Evolutionary conservation across 2,797 vertebrate genomes (phyloP), one percentile per base, ranked within the genome.

Genomic region (Enteromius argenteus): DNA sequence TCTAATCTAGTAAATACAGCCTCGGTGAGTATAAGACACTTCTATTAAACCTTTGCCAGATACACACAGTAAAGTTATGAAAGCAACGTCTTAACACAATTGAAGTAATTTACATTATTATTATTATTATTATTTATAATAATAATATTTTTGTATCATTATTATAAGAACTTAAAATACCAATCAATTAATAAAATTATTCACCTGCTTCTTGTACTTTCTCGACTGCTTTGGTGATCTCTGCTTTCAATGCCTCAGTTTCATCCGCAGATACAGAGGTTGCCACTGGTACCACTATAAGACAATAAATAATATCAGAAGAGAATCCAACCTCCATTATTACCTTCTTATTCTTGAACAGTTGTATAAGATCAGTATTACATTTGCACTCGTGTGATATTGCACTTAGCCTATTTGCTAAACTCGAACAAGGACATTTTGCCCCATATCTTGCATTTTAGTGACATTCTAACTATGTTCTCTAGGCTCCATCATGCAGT

Each of bases 191-290:
- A 9, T 56, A 10, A 10, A n/a, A 46, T 66, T 46, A n/a, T 5
- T 37, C 21, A 68, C 98, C 98, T 93, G 97, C 97, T 92, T 99
- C 97, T 87, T 99, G 98, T 46, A 99, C 98, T 89, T 98, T 97
- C 87, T 99, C 98, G 87, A 99, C 98, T 0, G 98, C 98, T 87
- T 99, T 99, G 81, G 96, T 99, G 91, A 99, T 99, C 93, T 99
- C 98, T 0, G 97, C 98, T 93, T 99, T 99, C 17, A 99, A 93
- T 0, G 97, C 98, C 89, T 99, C 98, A 0, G 98, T 99, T 90
- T 98, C 97, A 0, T 99, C 98, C 0, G 96, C 97, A 0, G 97
- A 96, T 89, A 97, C 97, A 0, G 97, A 95, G 0, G 96, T 91
- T 0, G 96, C 93, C 46, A 99, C 96, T 0, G 98, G 98, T 49